Evolutionary conservation across 1,140 invertebrate species (phyloP), one percentile per base, ranked within the genome.

Genomic region (Periplaneta americana): DNA sequence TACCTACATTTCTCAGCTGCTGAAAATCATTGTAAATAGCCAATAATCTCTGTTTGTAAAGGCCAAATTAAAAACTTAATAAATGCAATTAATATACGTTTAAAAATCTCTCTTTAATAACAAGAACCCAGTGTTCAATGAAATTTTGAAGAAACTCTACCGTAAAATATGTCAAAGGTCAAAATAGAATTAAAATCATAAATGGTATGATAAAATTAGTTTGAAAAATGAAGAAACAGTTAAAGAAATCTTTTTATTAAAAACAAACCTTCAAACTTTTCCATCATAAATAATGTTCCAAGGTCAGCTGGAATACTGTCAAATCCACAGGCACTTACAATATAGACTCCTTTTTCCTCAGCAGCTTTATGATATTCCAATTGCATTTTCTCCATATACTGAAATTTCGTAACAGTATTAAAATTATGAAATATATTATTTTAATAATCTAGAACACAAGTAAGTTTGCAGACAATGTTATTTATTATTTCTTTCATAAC

Each of bases 251-350:
- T n/a, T n/a, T n/a, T n/a, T n/a, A n/a, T 36, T 66, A 78, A 83
- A 78, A 48, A 89, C 78, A 82, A 86, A 89, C 95, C 96, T 82
- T 91, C 87, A 86, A 96, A 97, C 83, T 95, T 90, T 83, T 96
- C 86, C 85, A 95, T 90, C 6, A 96, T 86, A 85, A 91, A 96
- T 17, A 94, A 86, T 2, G 95, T 86, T 10, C 98, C 98, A 86
- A 97, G 89, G 86, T 99, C 98, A 74, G 92, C 91, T 8, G 97
- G 97, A 84, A 99, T 94, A 82, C 93, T 93, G 85, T 98, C 97
- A 86, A 97, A 96, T 2, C 97, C 98, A 89, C 97, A 98, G 17
- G 96, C 94, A 84, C 95, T 96, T 18, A 99, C 88, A 15, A 98
- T 89, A 85, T 96, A 98, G 1, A 97, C 89, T 32, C 91, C 93